Conservation (phyloP, 1,140 invertebrate genomes). For the Drosophila melanica region DNA sequence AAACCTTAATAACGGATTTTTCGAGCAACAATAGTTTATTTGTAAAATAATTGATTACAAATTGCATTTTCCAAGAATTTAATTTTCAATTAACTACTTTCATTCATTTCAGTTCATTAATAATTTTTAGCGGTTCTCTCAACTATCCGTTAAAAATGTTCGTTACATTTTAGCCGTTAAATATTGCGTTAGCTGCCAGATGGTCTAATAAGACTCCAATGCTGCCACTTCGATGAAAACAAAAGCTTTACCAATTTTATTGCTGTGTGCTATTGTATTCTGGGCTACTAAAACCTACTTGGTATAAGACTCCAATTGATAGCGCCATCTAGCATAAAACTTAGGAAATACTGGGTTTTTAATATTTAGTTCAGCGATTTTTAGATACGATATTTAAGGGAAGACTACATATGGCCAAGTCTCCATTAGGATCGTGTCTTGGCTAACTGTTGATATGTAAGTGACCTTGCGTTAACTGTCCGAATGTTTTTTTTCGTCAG, state of each 20-base stretch:
- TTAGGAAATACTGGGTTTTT: background rate
- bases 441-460: background rate
- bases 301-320: background rate
- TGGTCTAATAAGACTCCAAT: background rate
- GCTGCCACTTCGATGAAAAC: background rate
- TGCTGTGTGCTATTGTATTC: background rate
- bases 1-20: background rate
- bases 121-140: background rate
- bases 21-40: no score
- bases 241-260: no score
- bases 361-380: slow-evolving; percentile 24
- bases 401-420: background rate
- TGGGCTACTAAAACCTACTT: background rate
- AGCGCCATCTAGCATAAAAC: background rate
- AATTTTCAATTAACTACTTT: background rate
- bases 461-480: background rate
- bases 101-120: background rate
- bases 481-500: background rate
- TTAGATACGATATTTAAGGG: slow-evolving; percentile 34
- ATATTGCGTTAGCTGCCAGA: slow-evolving; percentile 1
- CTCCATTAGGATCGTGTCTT: background rate
- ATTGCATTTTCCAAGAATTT: no score
- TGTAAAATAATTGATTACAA: background rate
- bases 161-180: background rate
- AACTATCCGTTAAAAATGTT: background rate